Evolutionary conservation across 2,888 invertebrate species (phyloP), one percentile per base, ranked within the genome.

Genomic region (Tiliacea aurago): DNA sequence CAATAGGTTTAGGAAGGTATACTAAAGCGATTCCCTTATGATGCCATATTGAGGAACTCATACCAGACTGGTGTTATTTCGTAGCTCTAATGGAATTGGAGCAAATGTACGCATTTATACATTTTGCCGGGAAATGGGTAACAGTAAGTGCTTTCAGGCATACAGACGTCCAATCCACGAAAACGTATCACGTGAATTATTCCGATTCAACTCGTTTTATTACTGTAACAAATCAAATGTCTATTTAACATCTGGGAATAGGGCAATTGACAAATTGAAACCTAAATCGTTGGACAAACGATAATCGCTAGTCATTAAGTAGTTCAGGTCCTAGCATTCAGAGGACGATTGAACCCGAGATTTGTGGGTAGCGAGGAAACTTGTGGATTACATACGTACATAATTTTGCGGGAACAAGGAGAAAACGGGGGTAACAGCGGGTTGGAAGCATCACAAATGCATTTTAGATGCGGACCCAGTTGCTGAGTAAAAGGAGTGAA

Each of bases 401-500:
- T 83, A 85, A 66, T 78, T 84, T 71, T 73, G 62, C 61, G 70
- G 59, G 69, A 76, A 81, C 76, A 77, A 78, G 80, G 62, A 73
- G 83, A 78, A 84, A 88, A 87, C 78, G 73, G 78, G 76, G 76
- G 84, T 83, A 87, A 83, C 86, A 86, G 84, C 84, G 84, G 84
- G 81, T 74, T 43, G 74, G 80, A 87, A 88, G 88, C 87, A 87
- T 88, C 86, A 80, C 84, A 88, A 91, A 91, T 91, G 90, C 89
- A 91, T 92, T 92, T 91, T 89, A 90, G 84, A 89, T 89, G 87
- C 86, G 86, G 84, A 80, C 84, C 75, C 87, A 88, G 88, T 87
- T 86, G 86, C 83, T 81, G 81, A 85, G 85, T 85, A 81, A 88
- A 90, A 84, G 82, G 76, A 84, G 80, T 80, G 77, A 85, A 85